These are phyloP conservation scores for Aphaenogaster rudis DNA, from an alignment of 1,140 invertebrate genomes.

Conservation along the genomic window DNA sequence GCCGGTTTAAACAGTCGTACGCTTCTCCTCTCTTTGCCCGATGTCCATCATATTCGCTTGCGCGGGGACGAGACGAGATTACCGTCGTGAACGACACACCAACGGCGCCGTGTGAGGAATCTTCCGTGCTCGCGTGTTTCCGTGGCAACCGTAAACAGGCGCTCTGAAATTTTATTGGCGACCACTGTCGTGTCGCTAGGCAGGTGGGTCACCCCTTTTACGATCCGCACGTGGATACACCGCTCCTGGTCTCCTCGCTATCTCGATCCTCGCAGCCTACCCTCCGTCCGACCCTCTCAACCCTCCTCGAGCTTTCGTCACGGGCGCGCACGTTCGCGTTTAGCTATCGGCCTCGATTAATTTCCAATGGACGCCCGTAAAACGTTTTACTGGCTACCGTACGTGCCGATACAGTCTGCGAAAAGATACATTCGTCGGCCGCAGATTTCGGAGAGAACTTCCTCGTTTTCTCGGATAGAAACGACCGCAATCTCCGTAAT, in stretches of 20 bases:
- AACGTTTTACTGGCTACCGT: constrained; percentile 69
- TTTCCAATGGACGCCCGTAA: constrained; percentile 73
- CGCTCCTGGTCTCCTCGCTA: not conserved
- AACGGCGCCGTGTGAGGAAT: constrained; percentile 25
- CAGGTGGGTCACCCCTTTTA: constrained; percentile 64
- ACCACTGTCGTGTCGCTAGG: constrained; percentile 25
- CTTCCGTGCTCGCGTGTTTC: constrained; percentile 68
- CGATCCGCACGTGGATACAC: constrained; percentile 24
- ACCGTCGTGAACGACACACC: constrained; percentile 24
- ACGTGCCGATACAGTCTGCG: constrained; percentile 36
- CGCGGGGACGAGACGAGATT: not conserved
- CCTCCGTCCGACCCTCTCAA: not conserved
- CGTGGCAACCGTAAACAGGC: constrained; percentile 75
- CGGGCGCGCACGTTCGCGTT: constrained; percentile 6
- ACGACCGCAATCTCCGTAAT: constrained; percentile 71
- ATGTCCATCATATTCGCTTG: constrained; percentile 30
- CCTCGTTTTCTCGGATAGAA: constrained; percentile 13
- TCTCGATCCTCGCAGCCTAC: constrained; percentile 14
- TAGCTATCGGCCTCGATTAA: constrained; percentile 74
- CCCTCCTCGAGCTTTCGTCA: constrained; percentile 35
- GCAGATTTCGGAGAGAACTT: constrained; percentile 21
- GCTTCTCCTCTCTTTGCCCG: not conserved
- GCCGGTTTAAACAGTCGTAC: constrained; percentile 7
- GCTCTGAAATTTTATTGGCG: constrained; percentile 48
- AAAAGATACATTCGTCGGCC: constrained; percentile 2